Evolutionary conservation across 2,113 vertebrate species (phyloP), one percentile per base, ranked within the genome.

Genomic region (Heterotis niloticus): DNA sequence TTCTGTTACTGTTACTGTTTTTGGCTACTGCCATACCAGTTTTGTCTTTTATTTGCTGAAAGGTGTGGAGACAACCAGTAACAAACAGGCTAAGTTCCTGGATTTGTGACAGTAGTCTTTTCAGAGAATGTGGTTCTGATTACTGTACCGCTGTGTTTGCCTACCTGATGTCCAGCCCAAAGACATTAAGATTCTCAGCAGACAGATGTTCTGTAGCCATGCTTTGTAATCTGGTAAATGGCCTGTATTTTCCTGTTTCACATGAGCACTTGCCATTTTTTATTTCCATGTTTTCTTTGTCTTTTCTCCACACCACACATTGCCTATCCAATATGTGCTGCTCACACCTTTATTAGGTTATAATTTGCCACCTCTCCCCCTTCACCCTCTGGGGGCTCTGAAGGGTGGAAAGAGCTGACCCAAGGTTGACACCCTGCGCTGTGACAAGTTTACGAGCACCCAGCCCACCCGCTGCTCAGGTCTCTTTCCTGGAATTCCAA

Each of bases 361-460:
- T 54, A 71, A 79, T 79, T 79, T 20, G 16, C 65, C 73, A 44
- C 7, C 20, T 3, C 20, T 3, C 64, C 0, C 77, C 26, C 54
- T 71, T 67, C n/a, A n/a, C 44, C 18, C 70, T 24, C 7, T 44
- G 44, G 20, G 57, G 80, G 83, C 75, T 69, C 64, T 68, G 65
- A 64, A 34, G 70, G 56, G 67, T 72, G 76, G 83, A 83, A 84
- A 85, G 80, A 83, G 84, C 84, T 88, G 88, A 85, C 86, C 85
- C 86, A 81, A 87, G 81, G 79, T 82, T 87, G 86, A 85, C 83
- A 70, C 90, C 84, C 87, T 85, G 85, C 86, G 4, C 26, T 78
- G 82, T 83, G 84, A 82, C 86, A 90, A 81, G 86, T 91, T 84
- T 90, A 88, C 81, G 86, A 84, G 88, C 80, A 26, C 52, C 71